Evolutionary conservation across 2,797 vertebrate genomes (phyloP), one percentile per base, ranked within the genome.

Genomic region (Strix occidentalis): DNA sequence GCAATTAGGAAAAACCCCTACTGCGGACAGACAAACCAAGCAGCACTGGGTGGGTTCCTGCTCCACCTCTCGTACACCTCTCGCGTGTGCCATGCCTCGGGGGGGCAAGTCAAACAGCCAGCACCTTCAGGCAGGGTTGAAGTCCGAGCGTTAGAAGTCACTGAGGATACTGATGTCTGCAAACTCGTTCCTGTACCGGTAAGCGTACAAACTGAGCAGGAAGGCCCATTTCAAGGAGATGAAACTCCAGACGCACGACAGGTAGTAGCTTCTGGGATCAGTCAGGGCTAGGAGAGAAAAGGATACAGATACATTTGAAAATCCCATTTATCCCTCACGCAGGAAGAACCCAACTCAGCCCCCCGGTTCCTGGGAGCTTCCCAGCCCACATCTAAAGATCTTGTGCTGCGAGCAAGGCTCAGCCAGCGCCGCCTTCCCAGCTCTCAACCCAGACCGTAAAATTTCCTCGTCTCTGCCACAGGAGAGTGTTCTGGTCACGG

Each of bases 161-260:
- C 99, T 99, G 97, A 99, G 99, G 98, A 99, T 99, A 78, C 99
- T 98, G 98, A 99, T 99, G 98, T 99, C 99, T 0, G 98, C 98
- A 9, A 99, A 99, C 97, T 99, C 99, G 13, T 98, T 98, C 69
- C 98, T 98, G 98, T 99, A 99, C 37, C 98, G 99, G 95, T 98
- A 97, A 6, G 99, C 97, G 1, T 98, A 98, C 41, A 99, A 89
- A n/a, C 98, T 68, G 23, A 99, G 99, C 93, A 99, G 96, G 91
- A 98, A 98, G 53, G 99, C 98, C 99, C 99, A 99, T 96, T 99
- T 99, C 87, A 99, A 97, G 74, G 98, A 98, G 97, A 99, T 99
- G 97, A 99, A 97, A 84, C 99, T 99, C 99, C 99, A 99, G 57
- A 99, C 98, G 0, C 98, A 98, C 3, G 99, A 99, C 94, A 99